Conservation (phyloP, 1,140 invertebrate genomes). For the Bombus terrestris region DNA sequence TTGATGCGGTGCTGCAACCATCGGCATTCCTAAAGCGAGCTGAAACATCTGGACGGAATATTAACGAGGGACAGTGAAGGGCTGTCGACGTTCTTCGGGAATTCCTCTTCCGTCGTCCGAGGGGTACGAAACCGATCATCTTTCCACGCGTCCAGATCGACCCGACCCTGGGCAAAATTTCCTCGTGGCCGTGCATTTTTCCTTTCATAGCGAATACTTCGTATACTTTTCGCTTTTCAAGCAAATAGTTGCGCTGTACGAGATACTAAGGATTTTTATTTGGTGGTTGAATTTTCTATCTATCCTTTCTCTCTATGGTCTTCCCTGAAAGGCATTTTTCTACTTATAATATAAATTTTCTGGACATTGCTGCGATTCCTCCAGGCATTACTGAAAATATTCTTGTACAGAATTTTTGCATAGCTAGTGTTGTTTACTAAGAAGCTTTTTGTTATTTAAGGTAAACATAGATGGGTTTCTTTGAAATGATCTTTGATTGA, state of each 20-base stretch:
- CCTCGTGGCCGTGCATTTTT: background rate
- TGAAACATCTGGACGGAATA: slow-evolving; percentile 64
- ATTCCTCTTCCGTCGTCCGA: slow-evolving; percentile 33
- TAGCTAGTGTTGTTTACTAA: background rate
- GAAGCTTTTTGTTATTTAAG: background rate
- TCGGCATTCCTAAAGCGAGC: slow-evolving; percentile 46
- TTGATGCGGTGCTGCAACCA: slow-evolving; percentile 23
- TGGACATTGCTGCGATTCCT: background rate
- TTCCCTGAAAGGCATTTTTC: background rate
- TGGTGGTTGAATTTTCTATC: background rate
- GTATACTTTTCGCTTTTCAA: background rate
- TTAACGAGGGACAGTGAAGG: slow-evolving; percentile 56
- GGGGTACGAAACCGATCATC: slow-evolving; percentile 33
- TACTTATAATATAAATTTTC: background rate
- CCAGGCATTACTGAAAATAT: background rate
- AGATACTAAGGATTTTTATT: background rate
- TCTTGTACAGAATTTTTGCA: background rate
- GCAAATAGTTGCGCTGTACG: background rate
- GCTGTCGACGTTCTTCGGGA: slow-evolving; percentile 26
- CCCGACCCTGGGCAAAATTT: background rate
- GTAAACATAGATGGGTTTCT: background rate
- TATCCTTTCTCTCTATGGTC: background rate
- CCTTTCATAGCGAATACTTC: background rate
- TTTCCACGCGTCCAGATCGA: background rate
- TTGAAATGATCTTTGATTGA: background rate